Base-by-base conservation (phyloP, 92 coral and sea anemone genomes). In the Scolanthus callimorphus region DNA sequence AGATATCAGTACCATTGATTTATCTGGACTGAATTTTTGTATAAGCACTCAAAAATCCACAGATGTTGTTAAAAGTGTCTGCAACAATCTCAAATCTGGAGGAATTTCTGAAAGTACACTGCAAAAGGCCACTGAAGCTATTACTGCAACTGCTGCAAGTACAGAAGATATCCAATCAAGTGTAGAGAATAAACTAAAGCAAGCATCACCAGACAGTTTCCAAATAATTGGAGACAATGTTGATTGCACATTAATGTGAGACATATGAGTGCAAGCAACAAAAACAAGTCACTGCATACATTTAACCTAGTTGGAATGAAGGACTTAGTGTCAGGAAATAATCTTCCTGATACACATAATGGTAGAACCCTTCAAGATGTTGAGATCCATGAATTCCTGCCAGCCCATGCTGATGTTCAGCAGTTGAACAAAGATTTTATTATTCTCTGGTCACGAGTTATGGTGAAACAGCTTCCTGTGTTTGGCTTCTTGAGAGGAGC, bases 161-260 rank as follows among this genome's bases (percentile, higher is more conserved):
- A n/a, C n/a, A n/a, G n/a, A n/a, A n/a, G n/a, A n/a, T n/a, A n/a
- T n/a, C n/a, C n/a, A n/a, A n/a, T n/a, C n/a, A n/a, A n/a, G n/a
- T n/a, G n/a, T n/a, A n/a, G n/a, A n/a, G n/a, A n/a, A n/a, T n/a
- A n/a, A n/a, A n/a, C n/a, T n/a, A n/a, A n/a, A n/a, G n/a, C 43
- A 34, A 34, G 43, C 6, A 34, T 6, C 15, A 27, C 65, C 67
- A n/a, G 20, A 25, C 23, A 66, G 76, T 20, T 69, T 45, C 59
- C 79, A 73, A 38, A 53, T 73, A 37, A 72, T 62, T 15, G 79
- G 79, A 24, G 79, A 73, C 15, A 73, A 62, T 51, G 55, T 73
- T 20, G 79, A 55, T 46, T 73, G 3, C 79, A 73, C 29, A 25
- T 73, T 27, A 55, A 46, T 62, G 79, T 63, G 15, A 53, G 71